phyloP scores from a whole-genome alignment of 2,797 vertebrate genomes.

The Microctenopoma lineatum region DNA sequence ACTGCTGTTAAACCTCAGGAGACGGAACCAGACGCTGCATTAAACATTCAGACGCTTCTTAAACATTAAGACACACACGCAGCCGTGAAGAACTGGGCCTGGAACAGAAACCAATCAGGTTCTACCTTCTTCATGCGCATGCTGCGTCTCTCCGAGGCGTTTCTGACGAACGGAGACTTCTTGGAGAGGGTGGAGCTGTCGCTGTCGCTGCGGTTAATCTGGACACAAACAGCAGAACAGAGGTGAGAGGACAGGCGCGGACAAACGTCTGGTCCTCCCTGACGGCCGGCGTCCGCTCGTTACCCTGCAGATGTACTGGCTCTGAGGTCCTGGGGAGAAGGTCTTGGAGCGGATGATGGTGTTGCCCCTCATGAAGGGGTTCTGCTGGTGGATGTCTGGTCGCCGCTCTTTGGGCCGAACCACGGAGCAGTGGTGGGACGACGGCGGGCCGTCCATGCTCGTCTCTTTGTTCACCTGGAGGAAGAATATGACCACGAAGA shows the following conservation, averaged over 20 bases:
- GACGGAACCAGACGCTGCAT: too few relatives aligned
- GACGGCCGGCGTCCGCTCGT: constrained; percentile 14
- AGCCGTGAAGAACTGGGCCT: too few relatives aligned
- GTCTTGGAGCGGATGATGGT: constrained; percentile 98
- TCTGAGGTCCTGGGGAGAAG: constrained; percentile 97
- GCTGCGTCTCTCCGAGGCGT: constrained; percentile 94
- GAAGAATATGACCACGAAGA: neutral
- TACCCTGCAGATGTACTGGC: constrained; percentile 97
- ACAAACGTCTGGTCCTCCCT: neutral
- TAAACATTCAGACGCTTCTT: constrained; percentile 56
- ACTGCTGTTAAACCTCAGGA: neutral
- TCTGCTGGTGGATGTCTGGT: constrained; percentile 83
- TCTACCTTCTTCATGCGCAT: constrained; percentile 94
- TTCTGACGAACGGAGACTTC: constrained; percentile 94
- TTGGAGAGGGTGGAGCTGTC: constrained; percentile 97
- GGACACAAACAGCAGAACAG: constrained; percentile 7
- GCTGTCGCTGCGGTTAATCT: constrained; percentile 98
- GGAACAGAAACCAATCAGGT: too few relatives aligned
- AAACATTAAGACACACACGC: constrained; percentile 45
- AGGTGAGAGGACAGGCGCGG: neutral
- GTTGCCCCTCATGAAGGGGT: constrained; percentile 91
- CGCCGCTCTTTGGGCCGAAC: constrained; percentile 95
- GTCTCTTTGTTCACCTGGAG: constrained; percentile 90
- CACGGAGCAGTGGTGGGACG: constrained; percentile 80
- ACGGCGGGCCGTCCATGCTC: constrained; percentile 84